A percentile compares a stretch with the other conserved stretches of the same genome.
These are phyloP conservation scores for Dryas iulia DNA, from an alignment of 1,140 invertebrate species.

Conservation along the genomic window DNA sequence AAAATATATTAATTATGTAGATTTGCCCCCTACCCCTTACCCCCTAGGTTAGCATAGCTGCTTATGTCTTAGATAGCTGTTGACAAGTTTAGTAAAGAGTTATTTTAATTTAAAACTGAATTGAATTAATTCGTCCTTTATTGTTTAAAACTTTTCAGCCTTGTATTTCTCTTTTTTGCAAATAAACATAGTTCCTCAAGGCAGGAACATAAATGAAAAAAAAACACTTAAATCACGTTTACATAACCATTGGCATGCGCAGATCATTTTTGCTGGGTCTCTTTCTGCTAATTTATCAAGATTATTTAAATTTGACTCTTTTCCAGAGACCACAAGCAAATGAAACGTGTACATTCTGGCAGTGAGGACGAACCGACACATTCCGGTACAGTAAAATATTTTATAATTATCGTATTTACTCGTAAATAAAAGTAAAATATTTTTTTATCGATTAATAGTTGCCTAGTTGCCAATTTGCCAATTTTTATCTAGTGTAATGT, in stretches of 20 bases:
- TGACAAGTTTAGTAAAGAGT: not conserved
- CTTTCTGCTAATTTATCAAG: conserved; percentile 19
- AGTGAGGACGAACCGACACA: conserved; percentile 87
- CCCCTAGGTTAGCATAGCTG: conserved; percentile 14
- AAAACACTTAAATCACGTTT: not conserved
- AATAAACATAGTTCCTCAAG: not conserved
- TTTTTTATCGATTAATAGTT: no score
- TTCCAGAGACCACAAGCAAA: conserved; percentile 89
- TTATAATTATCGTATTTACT: no score
- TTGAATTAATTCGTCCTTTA: not conserved
- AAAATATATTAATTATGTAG: conserved; percentile 4
- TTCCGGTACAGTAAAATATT: conserved; percentile 80
- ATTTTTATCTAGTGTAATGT: no score
- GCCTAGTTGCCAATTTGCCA: no score
- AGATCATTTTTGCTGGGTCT: conserved; percentile 37
- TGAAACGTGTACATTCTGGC: conserved; percentile 87
- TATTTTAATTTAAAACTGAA: not conserved
- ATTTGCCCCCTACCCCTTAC: conserved; percentile 7
- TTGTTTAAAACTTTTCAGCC: not conserved
- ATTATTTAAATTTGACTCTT: conserved; percentile 27
- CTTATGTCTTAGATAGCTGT: conserved; percentile 16
- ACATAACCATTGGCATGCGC: conserved; percentile 40
- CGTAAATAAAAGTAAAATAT: no score
- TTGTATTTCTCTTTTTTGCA: not conserved
- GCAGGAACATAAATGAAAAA: not conserved